Percentiles rank a stretch among this genome's conserved stretches.
These are phyloP conservation scores for Triplophysa siluroides DNA, from an alignment of 2,113 vertebrate genomes.

Conservation along the genomic window DNA sequence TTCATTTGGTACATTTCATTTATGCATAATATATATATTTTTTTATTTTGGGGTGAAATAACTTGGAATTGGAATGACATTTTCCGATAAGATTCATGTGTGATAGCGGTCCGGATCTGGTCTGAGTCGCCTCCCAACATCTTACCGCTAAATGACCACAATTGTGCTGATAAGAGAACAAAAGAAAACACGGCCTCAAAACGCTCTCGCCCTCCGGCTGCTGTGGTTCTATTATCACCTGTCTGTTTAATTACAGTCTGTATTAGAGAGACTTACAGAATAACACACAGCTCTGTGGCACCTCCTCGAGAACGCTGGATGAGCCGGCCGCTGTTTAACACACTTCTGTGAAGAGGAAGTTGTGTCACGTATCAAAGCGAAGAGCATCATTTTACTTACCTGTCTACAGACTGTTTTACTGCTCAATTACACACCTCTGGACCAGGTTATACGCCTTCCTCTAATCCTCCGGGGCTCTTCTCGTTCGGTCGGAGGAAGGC, in stretches of 20 bases:
- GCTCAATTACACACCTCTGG: constrained; percentile 48
- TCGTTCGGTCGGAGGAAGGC: constrained; percentile 7
- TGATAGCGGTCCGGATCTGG: background rate
- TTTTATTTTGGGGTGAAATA: background rate
- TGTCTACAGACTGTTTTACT: constrained; percentile 66
- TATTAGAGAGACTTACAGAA: constrained; percentile 45
- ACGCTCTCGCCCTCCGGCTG: constrained; percentile 5
- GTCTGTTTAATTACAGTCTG: constrained; percentile 49
- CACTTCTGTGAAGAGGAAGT: constrained; percentile 70
- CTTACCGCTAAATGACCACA: constrained; percentile 6
- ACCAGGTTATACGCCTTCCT: constrained; percentile 16
- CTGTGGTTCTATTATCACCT: constrained; percentile 46
- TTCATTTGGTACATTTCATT: too few relatives aligned
- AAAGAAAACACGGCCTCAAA: constrained; percentile 13
- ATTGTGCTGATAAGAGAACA: constrained; percentile 11
- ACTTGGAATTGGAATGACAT: background rate
- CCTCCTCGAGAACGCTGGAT: constrained; percentile 22
- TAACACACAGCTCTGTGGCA: constrained; percentile 5
- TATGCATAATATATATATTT: too few relatives aligned
- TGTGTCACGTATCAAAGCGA: constrained; percentile 70
- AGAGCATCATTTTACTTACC: constrained; percentile 65
- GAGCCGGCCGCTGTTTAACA: constrained; percentile 60
- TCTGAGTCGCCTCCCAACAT: background rate
- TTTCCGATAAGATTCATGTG: background rate
- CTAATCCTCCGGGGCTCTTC: constrained; percentile 6